Base-by-base conservation (phyloP, 2,113 vertebrate genomes). In the Triplophysa dalaica region DNA sequence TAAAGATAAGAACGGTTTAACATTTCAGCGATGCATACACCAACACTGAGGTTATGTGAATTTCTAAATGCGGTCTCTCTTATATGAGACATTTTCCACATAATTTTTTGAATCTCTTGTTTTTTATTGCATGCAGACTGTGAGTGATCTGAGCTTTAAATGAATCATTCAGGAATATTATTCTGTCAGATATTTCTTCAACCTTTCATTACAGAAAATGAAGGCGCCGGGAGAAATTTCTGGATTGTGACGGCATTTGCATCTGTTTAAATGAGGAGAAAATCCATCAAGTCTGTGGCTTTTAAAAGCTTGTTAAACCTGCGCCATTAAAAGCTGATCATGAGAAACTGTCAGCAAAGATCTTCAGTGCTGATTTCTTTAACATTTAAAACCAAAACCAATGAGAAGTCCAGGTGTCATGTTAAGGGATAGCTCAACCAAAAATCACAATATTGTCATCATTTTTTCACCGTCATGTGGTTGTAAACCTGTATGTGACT, bases 291-390 rank as follows among this genome's bases (percentile, higher is more conserved):
- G 13, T 73, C 70, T 10, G 29, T 60, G 2, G n/a, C 70, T 73
- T 73, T 73, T 22, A 73, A 58, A 58, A 41, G 52, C 70, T 73
- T 4, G n/a, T 43, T 73, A 73, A 60, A 24, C 70, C 70, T 73
- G 29, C 70, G 2, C 4, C 29, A 73, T 58, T 73, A 73, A 22
- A 6, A 19, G 24, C 48, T 54, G 50, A 70, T 70, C 70, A 73
- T 60, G 52, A 73, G 33, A 43, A n/a, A 73, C 54, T 73, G 70
- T 4, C 33, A 73, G 29, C 54, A 22, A 60, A 60, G 19, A 29
- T 73, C 70, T 60, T n/a, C 29, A 16, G 9, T 14, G 17, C 13
- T 56, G 26, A 17, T 14, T 56, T 29, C 69, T 69, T 69, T 26
- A 69, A 50, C 43, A 45, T 45, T 45, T 45, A 45, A 12, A 38